Evolutionary conservation across 2,888 invertebrate species (phyloP).

Genomic region (Bimastos eiseni): DNA sequence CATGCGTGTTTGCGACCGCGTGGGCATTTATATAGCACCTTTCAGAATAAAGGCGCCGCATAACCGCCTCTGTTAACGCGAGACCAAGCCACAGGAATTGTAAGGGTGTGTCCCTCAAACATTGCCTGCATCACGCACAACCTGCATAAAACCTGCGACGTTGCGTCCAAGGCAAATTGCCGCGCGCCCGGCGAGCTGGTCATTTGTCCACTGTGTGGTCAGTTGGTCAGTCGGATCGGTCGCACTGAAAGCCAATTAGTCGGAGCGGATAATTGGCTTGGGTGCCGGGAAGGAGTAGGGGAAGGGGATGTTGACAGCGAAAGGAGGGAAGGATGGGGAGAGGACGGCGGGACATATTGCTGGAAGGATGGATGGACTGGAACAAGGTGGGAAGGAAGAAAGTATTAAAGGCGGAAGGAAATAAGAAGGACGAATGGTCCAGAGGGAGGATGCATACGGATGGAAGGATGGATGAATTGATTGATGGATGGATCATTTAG

Average conservation of each 20-base stretch:
- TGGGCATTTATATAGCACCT: not conserved
- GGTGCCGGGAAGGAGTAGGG: not conserved
- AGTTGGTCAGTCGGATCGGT: not conserved
- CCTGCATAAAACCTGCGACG: not conserved
- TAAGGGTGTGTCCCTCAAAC: not conserved
- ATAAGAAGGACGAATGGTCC: too few relatives aligned
- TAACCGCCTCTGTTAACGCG: not conserved
- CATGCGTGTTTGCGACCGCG: not conserved
- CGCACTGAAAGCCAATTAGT: conserved; percentile 1
- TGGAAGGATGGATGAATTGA: too few relatives aligned
- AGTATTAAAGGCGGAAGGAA: too few relatives aligned
- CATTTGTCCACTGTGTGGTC: not conserved
- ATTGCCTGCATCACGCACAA: not conserved
- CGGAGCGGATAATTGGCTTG: conserved; percentile 6
- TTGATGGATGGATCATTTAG: not conserved
- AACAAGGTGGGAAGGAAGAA: not conserved
- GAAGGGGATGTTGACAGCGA: not conserved
- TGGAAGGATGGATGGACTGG: not conserved
- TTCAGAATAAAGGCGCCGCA: not conserved
- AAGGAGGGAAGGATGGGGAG: not conserved
- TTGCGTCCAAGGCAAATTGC: not conserved
- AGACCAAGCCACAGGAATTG: not conserved
- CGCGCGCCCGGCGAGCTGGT: not conserved
- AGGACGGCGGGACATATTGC: too few relatives aligned
- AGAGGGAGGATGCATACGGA: too few relatives aligned